Conservation (phyloP, 2,888 invertebrate species). For the Nemotelus pantherinus region DNA sequence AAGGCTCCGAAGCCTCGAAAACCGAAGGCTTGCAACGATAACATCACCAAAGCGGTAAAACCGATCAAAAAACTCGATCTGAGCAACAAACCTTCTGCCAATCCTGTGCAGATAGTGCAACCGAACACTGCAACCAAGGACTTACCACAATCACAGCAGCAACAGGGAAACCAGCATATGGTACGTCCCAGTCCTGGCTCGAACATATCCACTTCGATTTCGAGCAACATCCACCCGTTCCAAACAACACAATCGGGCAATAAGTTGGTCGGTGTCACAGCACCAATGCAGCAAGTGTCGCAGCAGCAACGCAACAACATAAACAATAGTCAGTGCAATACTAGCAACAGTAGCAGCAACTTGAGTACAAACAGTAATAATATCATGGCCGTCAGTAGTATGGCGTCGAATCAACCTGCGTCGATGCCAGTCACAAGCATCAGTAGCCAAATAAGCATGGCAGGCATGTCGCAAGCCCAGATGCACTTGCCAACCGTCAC, state of each 20-base stretch:
- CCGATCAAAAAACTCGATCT: slow-evolving; percentile 63
- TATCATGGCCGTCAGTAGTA: slow-evolving; percentile 44
- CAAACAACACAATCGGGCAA: slow-evolving; percentile 60
- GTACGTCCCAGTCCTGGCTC: slow-evolving; percentile 8
- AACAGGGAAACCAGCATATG: neutral
- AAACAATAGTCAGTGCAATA: slow-evolving; percentile 49
- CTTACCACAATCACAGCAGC: slow-evolving; percentile 53
- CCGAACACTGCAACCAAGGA: slow-evolving; percentile 56
- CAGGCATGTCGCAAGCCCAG: neutral
- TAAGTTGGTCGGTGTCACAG: slow-evolving; percentile 62
- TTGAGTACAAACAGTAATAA: slow-evolving; percentile 43
- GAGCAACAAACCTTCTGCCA: slow-evolving; percentile 60
- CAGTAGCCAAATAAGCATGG: slow-evolving; percentile 35
- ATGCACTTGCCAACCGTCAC: slow-evolving; percentile 38
- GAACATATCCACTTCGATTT: slow-evolving; percentile 52
- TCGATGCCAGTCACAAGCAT: slow-evolving; percentile 19
- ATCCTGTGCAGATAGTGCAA: slow-evolving; percentile 63
- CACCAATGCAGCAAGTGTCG: slow-evolving; percentile 61
- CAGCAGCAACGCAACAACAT: slow-evolving; percentile 48
- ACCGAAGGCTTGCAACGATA: slow-evolving; percentile 51
- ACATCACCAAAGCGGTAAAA: slow-evolving; percentile 61
- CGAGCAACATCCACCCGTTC: slow-evolving; percentile 60
- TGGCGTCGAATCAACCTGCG: slow-evolving; percentile 46
- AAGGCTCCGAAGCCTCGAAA: slow-evolving; percentile 55
- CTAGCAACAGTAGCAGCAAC: slow-evolving; percentile 47